A percentile compares a stretch with the other conserved stretches of the same genome.
Evolutionary conservation across 2,888 invertebrate species (phyloP).

Genomic region (Ganaspis brasiliensis): DNA sequence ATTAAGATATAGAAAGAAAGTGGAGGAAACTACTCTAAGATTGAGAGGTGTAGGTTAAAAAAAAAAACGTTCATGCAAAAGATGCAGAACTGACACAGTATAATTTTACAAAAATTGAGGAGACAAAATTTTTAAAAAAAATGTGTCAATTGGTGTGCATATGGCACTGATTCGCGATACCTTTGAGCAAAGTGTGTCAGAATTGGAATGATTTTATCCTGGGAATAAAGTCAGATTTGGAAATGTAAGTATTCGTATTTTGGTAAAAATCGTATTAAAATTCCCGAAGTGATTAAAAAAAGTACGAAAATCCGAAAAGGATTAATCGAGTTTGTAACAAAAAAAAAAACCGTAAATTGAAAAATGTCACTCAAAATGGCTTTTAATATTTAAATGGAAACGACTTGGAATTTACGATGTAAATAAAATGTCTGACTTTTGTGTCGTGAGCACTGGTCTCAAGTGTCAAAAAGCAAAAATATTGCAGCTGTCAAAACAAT

Average conservation of each 20-base stretch:
- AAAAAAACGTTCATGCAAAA: slow-evolving; percentile 21
- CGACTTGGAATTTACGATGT: neutral
- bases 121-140: slow-evolving; percentile 35
- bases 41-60: slow-evolving; percentile 44
- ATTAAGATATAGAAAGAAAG: slow-evolving; percentile 45
- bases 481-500: neutral
- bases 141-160: slow-evolving; percentile 30
- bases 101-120: slow-evolving; percentile 31
- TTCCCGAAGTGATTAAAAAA: too few relatives aligned
- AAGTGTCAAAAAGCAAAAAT: slow-evolving; percentile 5
- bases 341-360: too few relatives aligned
- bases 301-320: too few relatives aligned
- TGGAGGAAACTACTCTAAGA: slow-evolving; percentile 42
- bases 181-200: slow-evolving; percentile 21
- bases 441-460: neutral
- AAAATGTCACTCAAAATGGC: neutral
- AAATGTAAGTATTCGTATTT: too few relatives aligned
- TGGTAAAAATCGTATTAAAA: too few relatives aligned
- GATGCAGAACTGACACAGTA: slow-evolving; percentile 39
- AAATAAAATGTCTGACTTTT: too few relatives aligned
- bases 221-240: neutral
- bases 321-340: too few relatives aligned
- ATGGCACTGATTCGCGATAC: slow-evolving; percentile 20
- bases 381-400: too few relatives aligned
- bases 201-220: neutral